A percentile compares a stretch with the other conserved stretches of the same genome.
Conservation (phyloP, 2,888 invertebrate species). For the Apamea monoglypha region DNA sequence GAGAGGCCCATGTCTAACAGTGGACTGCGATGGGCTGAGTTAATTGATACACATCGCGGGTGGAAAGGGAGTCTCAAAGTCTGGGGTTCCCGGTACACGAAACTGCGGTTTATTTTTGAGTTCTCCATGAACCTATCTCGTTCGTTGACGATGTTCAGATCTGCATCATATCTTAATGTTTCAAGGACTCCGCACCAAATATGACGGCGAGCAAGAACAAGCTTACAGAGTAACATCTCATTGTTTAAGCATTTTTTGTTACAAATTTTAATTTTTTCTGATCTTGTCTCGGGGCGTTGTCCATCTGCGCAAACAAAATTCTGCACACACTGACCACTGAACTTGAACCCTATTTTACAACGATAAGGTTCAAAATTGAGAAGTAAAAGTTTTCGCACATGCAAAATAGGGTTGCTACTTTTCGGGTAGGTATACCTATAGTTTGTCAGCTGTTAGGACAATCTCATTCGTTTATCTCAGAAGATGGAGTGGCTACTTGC, state of each 20-base stretch:
- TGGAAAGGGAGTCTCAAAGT: neutral
- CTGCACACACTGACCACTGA: neutral
- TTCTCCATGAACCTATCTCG: neutral
- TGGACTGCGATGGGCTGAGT: neutral
- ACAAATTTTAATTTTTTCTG: constrained; percentile 56
- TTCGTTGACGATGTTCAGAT: constrained; percentile 2
- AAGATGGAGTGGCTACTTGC: constrained; percentile 66
- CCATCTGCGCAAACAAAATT: constrained; percentile 40
- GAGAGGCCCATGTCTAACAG: neutral
- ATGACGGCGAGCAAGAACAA: constrained; percentile 22
- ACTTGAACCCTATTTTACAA: neutral
- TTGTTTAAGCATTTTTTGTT: constrained; percentile 64
- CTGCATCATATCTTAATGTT: constrained; percentile 10
- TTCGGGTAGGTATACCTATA: constrained; percentile 59
- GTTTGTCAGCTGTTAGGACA: constrained; percentile 66
- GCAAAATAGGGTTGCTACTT: constrained; percentile 45
- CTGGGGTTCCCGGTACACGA: neutral
- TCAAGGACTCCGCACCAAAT: constrained; percentile 37
- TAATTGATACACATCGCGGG: neutral
- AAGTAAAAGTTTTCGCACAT: neutral
- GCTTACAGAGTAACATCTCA: constrained; percentile 32
- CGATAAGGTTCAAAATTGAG: constrained; percentile 18
- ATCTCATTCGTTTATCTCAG: constrained; percentile 72
- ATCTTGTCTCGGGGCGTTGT: constrained; percentile 65
- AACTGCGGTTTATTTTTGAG: neutral